phyloP scores from a whole-genome alignment of 2,888 invertebrate genomes.

The Adelphocoris suturalis region DNA sequence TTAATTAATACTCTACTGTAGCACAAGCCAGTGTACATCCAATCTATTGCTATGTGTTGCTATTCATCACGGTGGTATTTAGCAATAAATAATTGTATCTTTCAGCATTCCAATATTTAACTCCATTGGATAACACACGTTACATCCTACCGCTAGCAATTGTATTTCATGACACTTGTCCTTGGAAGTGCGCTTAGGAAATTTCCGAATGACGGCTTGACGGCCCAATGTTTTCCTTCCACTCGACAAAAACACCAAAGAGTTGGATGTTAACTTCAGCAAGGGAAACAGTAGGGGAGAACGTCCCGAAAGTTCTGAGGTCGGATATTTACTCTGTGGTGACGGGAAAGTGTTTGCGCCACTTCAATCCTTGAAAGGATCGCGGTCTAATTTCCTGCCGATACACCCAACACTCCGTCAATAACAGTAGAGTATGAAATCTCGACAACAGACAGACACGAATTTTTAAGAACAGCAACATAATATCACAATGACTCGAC shows the following conservation, averaged over 20 bases:
- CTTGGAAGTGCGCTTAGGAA: slow-evolving; percentile 7
- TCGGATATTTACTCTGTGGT: slow-evolving; percentile 13
- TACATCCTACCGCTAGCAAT: not conserved
- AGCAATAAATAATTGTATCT: too few relatives aligned
- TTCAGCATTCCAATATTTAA: too few relatives aligned
- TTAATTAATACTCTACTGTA: too few relatives aligned
- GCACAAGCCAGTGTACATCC: too few relatives aligned
- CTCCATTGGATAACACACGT: not conserved
- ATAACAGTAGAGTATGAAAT: not conserved
- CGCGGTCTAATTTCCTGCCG: not conserved
- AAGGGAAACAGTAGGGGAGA: not conserved
- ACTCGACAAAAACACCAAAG: slow-evolving; percentile 9
- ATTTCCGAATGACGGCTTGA: not conserved
- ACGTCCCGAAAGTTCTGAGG: not conserved
- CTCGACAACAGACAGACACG: not conserved
- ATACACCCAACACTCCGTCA: not conserved
- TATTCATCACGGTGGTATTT: too few relatives aligned
- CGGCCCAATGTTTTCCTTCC: not conserved
- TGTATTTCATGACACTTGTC: not conserved
- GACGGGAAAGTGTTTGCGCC: slow-evolving; percentile 25
- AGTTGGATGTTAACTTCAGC: not conserved
- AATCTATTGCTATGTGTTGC: too few relatives aligned
- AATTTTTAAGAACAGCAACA: too few relatives aligned
- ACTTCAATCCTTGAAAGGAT: slow-evolving; percentile 26
- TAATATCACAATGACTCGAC: too few relatives aligned